A percentile compares a stretch with the other conserved stretches of the same genome.
Evolutionary conservation across 2,797 vertebrate species (phyloP).

Genomic region (Microctenopoma lineatum): DNA sequence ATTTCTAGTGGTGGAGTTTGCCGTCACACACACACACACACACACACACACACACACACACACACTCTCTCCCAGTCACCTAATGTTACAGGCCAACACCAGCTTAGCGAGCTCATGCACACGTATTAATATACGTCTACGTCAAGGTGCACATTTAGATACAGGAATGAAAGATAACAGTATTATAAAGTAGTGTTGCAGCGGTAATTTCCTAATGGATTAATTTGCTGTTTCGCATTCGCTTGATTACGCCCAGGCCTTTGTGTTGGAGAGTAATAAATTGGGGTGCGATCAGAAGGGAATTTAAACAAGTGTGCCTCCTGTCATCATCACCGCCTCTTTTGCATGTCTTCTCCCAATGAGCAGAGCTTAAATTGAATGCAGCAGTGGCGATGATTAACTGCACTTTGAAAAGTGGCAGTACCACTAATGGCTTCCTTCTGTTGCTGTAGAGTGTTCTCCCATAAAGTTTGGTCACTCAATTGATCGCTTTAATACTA

Average conservation of each 20-base stretch:
- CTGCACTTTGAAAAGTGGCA: conserved; percentile 29
- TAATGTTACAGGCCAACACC: conserved; percentile 37
- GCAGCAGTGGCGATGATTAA: conserved; percentile 33
- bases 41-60: conserved; percentile 13
- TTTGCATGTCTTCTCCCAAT: conserved; percentile 23
- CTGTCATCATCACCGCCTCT: conserved; percentile 40
- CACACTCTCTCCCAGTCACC: conserved; percentile 20
- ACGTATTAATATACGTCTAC: conserved; percentile 24
- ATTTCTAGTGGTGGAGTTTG: conserved; percentile 51
- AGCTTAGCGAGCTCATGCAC: conserved; percentile 19
- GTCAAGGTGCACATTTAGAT: conserved; percentile 50
- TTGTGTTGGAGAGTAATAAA: conserved; percentile 73
- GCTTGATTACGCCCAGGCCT: conserved; percentile 71
- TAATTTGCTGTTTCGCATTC: conserved; percentile 75
- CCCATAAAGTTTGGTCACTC: conserved; percentile 6
- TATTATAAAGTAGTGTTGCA: conserved; percentile 60
- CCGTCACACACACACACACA: background rate
- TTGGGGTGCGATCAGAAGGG: conserved; percentile 57
- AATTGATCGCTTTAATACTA: too few species aligned
- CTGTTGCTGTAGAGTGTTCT: conserved; percentile 4
- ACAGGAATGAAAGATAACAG: conserved; percentile 66
- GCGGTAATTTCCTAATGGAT: conserved; percentile 73
- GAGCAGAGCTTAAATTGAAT: conserved; percentile 28
- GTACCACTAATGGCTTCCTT: conserved; percentile 19
- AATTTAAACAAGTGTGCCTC: conserved; percentile 51